Evolutionary conservation across 2,888 invertebrate species (phyloP).

Genomic region (Acanthosepion pharaonis): DNA sequence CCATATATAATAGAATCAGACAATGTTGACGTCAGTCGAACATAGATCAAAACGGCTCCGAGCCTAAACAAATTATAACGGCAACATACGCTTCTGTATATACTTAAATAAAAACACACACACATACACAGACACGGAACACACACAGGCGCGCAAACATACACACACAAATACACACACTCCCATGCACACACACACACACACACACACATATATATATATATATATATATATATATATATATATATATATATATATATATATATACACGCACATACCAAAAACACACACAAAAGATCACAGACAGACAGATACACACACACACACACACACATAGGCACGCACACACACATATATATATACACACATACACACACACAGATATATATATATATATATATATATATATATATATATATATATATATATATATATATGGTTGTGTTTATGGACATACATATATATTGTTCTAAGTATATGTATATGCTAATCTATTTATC

Average conservation of each 20-base stretch:
- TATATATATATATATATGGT: not conserved
- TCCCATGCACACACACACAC: not conserved
- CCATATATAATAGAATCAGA: slow-evolving; percentile 23
- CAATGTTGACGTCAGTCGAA: slow-evolving; percentile 22
- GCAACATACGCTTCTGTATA: not conserved
- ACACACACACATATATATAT: not conserved
- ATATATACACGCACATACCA: too few species aligned
- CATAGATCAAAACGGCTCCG: slow-evolving; percentile 22
- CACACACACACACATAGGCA: too few species aligned
- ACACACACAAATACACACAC: not conserved
- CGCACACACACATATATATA: too few species aligned
- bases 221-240: not conserved
- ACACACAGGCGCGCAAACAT: too few species aligned
- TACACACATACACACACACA: not conserved
- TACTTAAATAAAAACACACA: not conserved
- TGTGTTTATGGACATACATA: too few species aligned
- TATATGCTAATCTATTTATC: not conserved
- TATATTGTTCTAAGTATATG: too few species aligned
- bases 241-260: not conserved
- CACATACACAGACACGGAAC: not conserved
- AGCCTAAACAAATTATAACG: slow-evolving; percentile 20
- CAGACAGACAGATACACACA: too few species aligned
- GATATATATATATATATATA: not conserved
- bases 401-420: not conserved
- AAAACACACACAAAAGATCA: too few species aligned